These are phyloP conservation scores for Sphaerophoria rueppellii DNA, from an alignment of 2,888 invertebrate species.

Conservation along the genomic window DNA sequence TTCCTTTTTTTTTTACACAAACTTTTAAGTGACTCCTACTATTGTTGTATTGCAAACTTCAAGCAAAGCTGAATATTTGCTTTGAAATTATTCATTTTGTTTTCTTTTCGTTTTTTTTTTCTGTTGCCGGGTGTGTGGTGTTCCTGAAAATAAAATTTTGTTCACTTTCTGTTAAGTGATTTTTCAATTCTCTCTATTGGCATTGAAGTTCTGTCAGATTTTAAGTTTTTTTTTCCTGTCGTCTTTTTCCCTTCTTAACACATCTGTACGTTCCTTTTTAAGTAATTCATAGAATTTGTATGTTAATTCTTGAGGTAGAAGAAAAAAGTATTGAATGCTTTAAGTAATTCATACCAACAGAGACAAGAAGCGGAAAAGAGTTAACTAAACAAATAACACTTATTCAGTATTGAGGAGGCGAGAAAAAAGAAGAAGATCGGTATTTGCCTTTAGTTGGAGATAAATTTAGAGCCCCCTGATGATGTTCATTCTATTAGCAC, in stretches of 20 bases:
- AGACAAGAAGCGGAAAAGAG: neutral
- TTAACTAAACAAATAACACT: neutral
- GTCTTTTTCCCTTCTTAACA: conserved; percentile 1
- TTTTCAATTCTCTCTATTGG: neutral
- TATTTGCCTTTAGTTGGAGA: conserved; percentile 4
- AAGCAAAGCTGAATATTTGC: conserved; percentile 12
- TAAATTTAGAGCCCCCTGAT: conserved; percentile 16
- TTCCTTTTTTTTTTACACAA: neutral
- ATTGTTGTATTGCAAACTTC: conserved; percentile 5
- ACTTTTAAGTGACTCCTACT: conserved; percentile 9
- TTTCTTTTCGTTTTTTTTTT: neutral
- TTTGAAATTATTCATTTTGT: conserved; percentile 3
- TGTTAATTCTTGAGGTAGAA: conserved; percentile 19
- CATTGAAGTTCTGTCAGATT: neutral
- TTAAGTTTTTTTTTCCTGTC: neutral
- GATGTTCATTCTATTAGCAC: conserved; percentile 23
- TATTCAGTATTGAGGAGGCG: neutral
- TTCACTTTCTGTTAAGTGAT: conserved; percentile 10
- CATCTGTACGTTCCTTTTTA: neutral
- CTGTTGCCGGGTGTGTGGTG: neutral
- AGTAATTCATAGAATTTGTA: conserved; percentile 16
- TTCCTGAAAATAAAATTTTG: conserved; percentile 11
- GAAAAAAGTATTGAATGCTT: neutral
- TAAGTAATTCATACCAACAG: neutral
- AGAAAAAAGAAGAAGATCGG: too few species aligned